These are phyloP conservation scores for Pangasianodon gigas DNA, from an alignment of 2,113 vertebrate species.

Conservation along the genomic window DNA sequence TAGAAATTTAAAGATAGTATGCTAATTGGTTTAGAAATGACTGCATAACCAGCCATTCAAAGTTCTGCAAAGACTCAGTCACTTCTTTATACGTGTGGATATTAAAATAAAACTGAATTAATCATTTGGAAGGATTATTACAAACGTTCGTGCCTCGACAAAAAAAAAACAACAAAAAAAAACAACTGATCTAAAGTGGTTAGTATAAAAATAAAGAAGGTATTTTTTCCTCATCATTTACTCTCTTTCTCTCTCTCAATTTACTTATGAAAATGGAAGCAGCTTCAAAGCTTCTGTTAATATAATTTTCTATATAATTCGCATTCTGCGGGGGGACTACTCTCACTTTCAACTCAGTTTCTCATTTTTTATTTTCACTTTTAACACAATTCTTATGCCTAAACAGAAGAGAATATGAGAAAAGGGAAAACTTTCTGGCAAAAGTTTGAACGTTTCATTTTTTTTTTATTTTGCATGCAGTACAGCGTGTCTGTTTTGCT, in stretches of 20 bases:
- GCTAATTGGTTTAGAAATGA: neutral
- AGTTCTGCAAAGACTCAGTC: neutral
- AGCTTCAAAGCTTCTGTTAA: constrained; percentile 43
- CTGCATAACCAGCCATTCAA: too few species aligned
- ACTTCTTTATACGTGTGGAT: neutral
- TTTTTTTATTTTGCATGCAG: neutral
- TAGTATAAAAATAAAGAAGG: neutral
- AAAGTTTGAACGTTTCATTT: constrained; percentile 46
- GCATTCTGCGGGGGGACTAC: constrained; percentile 56
- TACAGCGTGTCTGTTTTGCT: neutral
- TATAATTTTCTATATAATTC: constrained; percentile 47
- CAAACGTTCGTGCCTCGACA: neutral
- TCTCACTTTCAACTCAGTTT: constrained; percentile 61
- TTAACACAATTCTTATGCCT: constrained; percentile 33
- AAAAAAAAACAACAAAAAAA: too few species aligned
- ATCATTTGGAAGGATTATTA: neutral
- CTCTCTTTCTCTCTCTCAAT: neutral
- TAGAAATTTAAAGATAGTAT: neutral
- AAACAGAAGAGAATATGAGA: constrained; percentile 37
- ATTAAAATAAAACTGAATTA: neutral
- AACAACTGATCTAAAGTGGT: neutral
- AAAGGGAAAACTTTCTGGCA: constrained; percentile 6
- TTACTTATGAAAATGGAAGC: constrained; percentile 43
- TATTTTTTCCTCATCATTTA: neutral
- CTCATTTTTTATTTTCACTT: constrained; percentile 56